Base-by-base conservation (phyloP, 1,140 invertebrate genomes). In the Rhynchophorus ferrugineus region DNA sequence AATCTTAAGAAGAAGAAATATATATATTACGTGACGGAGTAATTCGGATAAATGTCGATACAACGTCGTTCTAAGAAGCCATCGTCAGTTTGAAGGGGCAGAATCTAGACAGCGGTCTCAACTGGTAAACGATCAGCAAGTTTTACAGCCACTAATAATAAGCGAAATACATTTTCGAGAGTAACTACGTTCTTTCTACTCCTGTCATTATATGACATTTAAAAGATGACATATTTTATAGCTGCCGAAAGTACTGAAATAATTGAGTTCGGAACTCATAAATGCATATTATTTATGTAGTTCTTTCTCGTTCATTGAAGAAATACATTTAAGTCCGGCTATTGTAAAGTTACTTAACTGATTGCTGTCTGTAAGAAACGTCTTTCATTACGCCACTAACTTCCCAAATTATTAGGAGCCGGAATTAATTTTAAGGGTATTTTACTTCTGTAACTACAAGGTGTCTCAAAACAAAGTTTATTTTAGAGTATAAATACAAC, bases 1-100 rank as follows among this genome's bases (percentile, higher is more conserved):
- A 52, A 52, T 17, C n/a, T 53, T 53, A 53, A 53, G 50, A 53
- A 41, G 38, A 41, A 53, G 50, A 46, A 53, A 53, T 53, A 46
- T 53, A 53, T 53, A 11, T 53, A 53, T 53, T 53, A 36, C 18
- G 43, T 36, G 34, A 29, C 44, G 43, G 38, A 33, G 50, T 53
- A 53, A 53, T 46, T 53, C 44, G 50, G 43, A 53, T 53, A 41
- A 53, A 46, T 46, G 44, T 53, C 36, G 38, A 39, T 46, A 39
- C 14, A 38, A 16, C 14, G 35, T 41, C 35, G 43, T 53, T 53
- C 50, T 53, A 39, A 41, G 50, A 53, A 45, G 33, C 24, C 42
- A 38, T 33, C 49, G 41, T 9, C 38, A 8, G n/a, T n/a, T 16
- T 20, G 22, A 14, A 44, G 17, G 33, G 44, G 42, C 33, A 36